Conservation (phyloP, 2,888 invertebrate species). For the Latrodectus hesperus region DNA sequence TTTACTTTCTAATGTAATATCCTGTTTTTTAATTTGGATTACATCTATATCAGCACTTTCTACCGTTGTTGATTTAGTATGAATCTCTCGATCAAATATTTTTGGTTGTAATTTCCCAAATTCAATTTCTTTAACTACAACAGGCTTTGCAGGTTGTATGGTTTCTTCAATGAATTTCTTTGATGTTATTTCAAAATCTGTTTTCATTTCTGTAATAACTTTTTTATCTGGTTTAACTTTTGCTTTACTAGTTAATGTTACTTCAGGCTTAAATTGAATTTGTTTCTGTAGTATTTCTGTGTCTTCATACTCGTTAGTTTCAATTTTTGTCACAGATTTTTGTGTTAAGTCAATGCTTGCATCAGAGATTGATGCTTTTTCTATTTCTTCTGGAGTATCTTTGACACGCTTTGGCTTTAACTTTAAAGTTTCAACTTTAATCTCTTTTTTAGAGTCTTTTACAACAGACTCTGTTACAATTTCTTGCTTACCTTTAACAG, state of each 20-base stretch:
- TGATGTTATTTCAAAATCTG: slow-evolving; percentile 57
- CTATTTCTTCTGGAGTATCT: slow-evolving; percentile 42
- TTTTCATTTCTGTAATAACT: slow-evolving; percentile 25
- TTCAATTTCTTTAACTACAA: slow-evolving; percentile 35
- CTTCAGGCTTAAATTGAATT: slow-evolving; percentile 52
- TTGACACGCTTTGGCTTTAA: slow-evolving; percentile 39
- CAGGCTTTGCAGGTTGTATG: slow-evolving; percentile 15
- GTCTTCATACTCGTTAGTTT: slow-evolving; percentile 39
- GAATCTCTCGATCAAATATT: slow-evolving; percentile 50
- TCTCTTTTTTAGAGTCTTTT: slow-evolving; percentile 14
- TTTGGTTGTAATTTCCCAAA: slow-evolving; percentile 33
- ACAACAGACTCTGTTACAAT: slow-evolving; percentile 20
- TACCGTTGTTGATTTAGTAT: slow-evolving; percentile 40
- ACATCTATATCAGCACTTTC: slow-evolving; percentile 61
- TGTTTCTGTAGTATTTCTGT: slow-evolving; percentile 22
- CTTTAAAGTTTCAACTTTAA: slow-evolving; percentile 21
- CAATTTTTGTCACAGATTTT: slow-evolving; percentile 33
- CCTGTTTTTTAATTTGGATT: slow-evolving; percentile 45
- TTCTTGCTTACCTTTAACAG: slow-evolving; percentile 34
- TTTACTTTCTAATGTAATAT: slow-evolving; percentile 60
- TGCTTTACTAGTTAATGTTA: slow-evolving; percentile 53
- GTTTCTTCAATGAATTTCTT: slow-evolving; percentile 35
- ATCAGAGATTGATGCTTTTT: background rate
- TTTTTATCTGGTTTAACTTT: slow-evolving; percentile 45
- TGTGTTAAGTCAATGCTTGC: slow-evolving; percentile 33